Conservation (phyloP, 2,113 vertebrate genomes). For the Sula dactylatra region DNA sequence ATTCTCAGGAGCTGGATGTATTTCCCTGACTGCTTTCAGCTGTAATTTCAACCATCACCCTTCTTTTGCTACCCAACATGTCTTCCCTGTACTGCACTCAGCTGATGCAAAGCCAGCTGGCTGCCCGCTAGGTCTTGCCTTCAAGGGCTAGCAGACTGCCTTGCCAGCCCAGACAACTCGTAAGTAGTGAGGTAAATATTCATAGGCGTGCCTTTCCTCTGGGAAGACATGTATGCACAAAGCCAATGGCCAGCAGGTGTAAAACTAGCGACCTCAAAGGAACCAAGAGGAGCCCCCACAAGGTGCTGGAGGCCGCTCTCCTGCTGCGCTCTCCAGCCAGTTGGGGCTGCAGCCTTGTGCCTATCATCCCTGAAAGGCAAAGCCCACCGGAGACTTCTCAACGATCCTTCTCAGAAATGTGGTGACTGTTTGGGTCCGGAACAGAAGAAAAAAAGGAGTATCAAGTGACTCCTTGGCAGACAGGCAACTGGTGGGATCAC, state of each 20-base stretch:
- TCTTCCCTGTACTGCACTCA: not conserved
- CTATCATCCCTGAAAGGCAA: not conserved
- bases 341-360: not conserved
- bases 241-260: not conserved
- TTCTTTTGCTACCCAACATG: not conserved
- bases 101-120: not conserved
- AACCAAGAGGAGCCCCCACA: not conserved
- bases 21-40: not conserved
- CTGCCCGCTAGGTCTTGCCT: not conserved
- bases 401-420: not conserved
- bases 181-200: not conserved
- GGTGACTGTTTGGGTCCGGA: fast-evolving
- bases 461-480: not conserved
- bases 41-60: not conserved
- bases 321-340: not conserved
- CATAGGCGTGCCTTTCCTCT: not conserved
- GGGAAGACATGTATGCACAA: not conserved
- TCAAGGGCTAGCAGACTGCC: not conserved
- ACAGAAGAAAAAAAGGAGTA: not conserved
- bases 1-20: not conserved
- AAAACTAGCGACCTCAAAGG: not conserved
- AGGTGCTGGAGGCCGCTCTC: not conserved
- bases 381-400: not conserved
- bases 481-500: not conserved
- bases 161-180: not conserved